These are phyloP conservation scores for Lasioglossum leucozonium DNA, from an alignment of 2,888 invertebrate species.

Conservation along the genomic window DNA sequence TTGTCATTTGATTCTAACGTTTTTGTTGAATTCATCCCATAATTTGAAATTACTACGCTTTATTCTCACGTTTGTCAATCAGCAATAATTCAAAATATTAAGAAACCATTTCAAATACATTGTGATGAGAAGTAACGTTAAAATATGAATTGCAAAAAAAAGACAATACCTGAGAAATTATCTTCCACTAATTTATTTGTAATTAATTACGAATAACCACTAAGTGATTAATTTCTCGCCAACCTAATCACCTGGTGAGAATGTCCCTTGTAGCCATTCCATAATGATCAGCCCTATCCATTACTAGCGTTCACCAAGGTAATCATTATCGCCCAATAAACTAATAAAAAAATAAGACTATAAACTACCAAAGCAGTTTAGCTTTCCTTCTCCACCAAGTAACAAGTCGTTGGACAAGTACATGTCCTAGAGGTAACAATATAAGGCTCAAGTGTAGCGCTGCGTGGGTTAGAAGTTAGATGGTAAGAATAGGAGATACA, in stretches of 20 bases:
- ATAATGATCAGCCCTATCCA: background rate
- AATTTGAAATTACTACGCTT: too few relatives aligned
- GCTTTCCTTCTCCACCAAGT: too few relatives aligned
- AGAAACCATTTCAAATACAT: too few relatives aligned
- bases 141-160: too few relatives aligned
- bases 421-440: constrained; percentile 18
- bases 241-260: background rate
- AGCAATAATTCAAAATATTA: too few relatives aligned
- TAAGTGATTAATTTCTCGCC: background rate
- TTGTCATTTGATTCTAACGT: too few relatives aligned
- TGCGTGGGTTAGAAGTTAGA: background rate
- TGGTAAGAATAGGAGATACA: background rate
- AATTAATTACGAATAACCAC: too few relatives aligned
- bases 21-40: too few relatives aligned
- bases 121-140: too few relatives aligned
- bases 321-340: constrained; percentile 8
- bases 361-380: constrained; percentile 13
- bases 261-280: background rate
- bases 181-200: too few relatives aligned
- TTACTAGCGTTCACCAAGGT: background rate
- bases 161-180: too few relatives aligned
- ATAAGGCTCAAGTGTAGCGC: background rate
- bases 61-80: too few relatives aligned
- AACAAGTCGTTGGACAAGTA: background rate
- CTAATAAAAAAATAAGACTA: background rate